phyloP scores from a whole-genome alignment of 2,113 vertebrate genomes.

The Marmota flaviventris region DNA sequence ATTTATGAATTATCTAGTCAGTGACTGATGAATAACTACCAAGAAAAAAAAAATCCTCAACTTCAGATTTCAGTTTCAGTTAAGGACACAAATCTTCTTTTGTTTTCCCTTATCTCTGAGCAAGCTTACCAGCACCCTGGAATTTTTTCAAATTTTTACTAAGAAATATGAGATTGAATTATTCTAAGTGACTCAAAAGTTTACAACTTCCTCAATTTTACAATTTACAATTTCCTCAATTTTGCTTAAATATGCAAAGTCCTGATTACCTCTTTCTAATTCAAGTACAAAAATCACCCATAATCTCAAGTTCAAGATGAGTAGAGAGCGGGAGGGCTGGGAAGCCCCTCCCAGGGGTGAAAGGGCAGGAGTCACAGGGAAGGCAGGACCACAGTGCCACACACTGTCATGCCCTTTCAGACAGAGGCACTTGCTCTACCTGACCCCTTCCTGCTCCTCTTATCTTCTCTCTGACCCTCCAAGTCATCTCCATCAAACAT shows the following conservation, averaged over 20 bases:
- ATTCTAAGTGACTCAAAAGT: conserved; percentile 52
- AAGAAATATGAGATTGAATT: background rate
- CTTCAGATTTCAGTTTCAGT: conserved; percentile 64
- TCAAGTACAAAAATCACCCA: background rate
- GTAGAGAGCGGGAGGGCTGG: background rate
- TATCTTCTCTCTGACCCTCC: background rate
- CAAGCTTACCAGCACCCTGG: conserved; percentile 38
- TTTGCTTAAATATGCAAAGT: background rate
- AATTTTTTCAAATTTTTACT: conserved; percentile 76
- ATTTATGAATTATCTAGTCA: background rate
- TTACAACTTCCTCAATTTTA: conserved; percentile 57
- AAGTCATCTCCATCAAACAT: background rate
- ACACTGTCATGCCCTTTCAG: accelerated
- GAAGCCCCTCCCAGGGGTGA: background rate
- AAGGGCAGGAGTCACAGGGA: too few species aligned
- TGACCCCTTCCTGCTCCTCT: background rate
- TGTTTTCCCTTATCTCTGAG: background rate
- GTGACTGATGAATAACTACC: background rate
- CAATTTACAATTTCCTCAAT: conserved; percentile 61
- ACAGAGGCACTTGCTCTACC: background rate
- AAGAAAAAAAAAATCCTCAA: background rate
- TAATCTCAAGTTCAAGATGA: background rate
- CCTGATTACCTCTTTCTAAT: background rate
- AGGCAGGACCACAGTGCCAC: accelerated
- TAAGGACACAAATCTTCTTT: background rate